phyloP scores from a whole-genome alignment of 2,113 vertebrate genomes.

The Okapia johnstoni region DNA sequence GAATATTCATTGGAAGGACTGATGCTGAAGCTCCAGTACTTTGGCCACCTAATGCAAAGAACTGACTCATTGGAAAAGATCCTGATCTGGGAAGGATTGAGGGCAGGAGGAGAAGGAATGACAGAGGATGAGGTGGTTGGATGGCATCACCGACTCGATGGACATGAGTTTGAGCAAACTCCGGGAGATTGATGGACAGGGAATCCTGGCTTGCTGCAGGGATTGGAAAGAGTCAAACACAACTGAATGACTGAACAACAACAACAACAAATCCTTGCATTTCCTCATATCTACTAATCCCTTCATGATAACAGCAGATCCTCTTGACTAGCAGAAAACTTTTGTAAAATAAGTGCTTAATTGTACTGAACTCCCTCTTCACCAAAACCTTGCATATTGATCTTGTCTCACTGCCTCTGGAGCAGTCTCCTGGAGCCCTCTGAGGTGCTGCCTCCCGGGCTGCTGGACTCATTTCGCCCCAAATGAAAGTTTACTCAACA shows the following conservation, averaged over 20 bases:
- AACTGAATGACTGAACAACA: not conserved
- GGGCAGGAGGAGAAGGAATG: not conserved
- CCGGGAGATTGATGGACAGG: not conserved
- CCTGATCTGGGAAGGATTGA: not conserved
- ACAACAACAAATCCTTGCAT: not conserved
- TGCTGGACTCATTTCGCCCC: not conserved
- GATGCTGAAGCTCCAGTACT: not conserved
- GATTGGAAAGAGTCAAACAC: not conserved
- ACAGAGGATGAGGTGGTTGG: not conserved
- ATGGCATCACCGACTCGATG: not conserved
- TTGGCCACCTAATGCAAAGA: not conserved
- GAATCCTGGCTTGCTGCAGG: not conserved
- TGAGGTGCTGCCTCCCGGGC: not conserved
- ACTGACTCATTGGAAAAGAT: not conserved
- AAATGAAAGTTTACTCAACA: not conserved
- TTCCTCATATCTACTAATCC: not conserved
- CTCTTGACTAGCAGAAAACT: not conserved
- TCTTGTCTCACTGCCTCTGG: not conserved
- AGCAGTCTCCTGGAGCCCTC: not conserved
- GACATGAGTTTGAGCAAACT: not conserved
- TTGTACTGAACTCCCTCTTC: not conserved
- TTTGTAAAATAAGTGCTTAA: not conserved
- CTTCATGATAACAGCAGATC: not conserved
- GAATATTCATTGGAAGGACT: not conserved
- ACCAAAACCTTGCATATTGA: not conserved